Evolutionary conservation across 2,888 invertebrate genomes (phyloP).

Genomic region (Noctua fimbriata): DNA sequence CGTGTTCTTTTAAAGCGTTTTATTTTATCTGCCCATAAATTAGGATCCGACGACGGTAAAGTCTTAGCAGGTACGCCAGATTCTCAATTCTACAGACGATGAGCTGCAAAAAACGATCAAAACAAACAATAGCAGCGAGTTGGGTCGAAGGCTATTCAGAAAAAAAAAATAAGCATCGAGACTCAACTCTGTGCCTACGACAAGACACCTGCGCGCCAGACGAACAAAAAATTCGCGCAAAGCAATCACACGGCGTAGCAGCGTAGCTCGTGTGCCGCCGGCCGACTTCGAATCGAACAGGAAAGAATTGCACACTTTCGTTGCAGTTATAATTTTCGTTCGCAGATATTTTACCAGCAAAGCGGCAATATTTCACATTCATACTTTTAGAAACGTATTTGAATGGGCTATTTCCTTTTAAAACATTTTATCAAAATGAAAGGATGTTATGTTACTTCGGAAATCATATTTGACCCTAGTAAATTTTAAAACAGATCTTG

Average conservation of each 20-base stretch:
- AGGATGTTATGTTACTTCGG: constrained; percentile 12
- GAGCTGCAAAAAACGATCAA: constrained; percentile 77
- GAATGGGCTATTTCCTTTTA: constrained; percentile 38
- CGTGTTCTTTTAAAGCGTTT: constrained; percentile 42
- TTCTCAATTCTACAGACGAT: constrained; percentile 68
- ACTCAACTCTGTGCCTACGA: constrained; percentile 73
- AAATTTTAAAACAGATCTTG: neutral
- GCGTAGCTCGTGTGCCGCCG: constrained; percentile 50
- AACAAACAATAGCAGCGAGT: constrained; percentile 79
- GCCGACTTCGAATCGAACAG: constrained; percentile 70
- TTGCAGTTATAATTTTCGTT: constrained; percentile 68
- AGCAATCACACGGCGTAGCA: constrained; percentile 70
- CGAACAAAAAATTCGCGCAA: constrained; percentile 83
- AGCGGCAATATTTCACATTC: constrained; percentile 65
- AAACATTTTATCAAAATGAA: constrained; percentile 30
- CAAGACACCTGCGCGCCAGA: constrained; percentile 86
- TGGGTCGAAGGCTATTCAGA: constrained; percentile 78
- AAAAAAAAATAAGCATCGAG: constrained; percentile 76
- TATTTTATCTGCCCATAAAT: constrained; percentile 59
- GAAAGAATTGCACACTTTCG: constrained; percentile 76
- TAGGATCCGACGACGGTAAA: constrained; percentile 47
- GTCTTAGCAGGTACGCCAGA: constrained; percentile 58
- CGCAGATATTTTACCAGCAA: constrained; percentile 68
- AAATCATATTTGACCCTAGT: neutral
- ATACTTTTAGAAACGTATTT: constrained; percentile 47